Evolutionary conservation across 2,888 invertebrate genomes (phyloP).

Genomic region (Agriotes lineatus): DNA sequence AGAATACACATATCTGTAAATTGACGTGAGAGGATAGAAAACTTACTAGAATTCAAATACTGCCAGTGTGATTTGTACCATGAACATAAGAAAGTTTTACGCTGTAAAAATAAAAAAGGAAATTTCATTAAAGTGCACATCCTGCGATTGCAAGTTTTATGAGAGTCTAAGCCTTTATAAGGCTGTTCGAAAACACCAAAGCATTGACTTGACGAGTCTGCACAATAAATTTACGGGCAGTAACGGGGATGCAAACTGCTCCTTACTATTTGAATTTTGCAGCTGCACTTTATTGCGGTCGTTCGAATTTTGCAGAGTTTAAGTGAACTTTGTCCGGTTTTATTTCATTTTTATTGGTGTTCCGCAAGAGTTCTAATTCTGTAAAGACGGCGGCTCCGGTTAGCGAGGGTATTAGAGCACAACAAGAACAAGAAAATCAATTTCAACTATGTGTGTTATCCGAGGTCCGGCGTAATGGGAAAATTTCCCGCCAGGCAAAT

Average conservation of each 20-base stretch:
- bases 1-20: too few species aligned
- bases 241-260: neutral
- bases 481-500: conserved; percentile 15
- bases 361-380: conserved; percentile 9
- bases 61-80: too few species aligned
- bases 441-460: conserved; percentile 21
- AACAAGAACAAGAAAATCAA: conserved; percentile 1
- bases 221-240: too few species aligned
- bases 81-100: too few species aligned
- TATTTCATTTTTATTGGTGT: neutral
- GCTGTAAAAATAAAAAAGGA: too few species aligned
- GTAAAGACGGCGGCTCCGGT: neutral
- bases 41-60: too few species aligned
- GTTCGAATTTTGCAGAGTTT: neutral
- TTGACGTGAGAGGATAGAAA: too few species aligned
- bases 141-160: too few species aligned
- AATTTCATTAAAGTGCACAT: too few species aligned
- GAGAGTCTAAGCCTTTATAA: too few species aligned
- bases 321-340: conserved; percentile 9
- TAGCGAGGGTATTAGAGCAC: neutral
- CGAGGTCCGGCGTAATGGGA: conserved; percentile 7
- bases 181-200: too few species aligned
- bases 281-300: conserved; percentile 7
- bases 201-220: too few species aligned
- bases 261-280: conserved; percentile 5